Evolutionary conservation across 2,888 invertebrate genomes (phyloP).

Genomic region (Melinaea menophilus): DNA sequence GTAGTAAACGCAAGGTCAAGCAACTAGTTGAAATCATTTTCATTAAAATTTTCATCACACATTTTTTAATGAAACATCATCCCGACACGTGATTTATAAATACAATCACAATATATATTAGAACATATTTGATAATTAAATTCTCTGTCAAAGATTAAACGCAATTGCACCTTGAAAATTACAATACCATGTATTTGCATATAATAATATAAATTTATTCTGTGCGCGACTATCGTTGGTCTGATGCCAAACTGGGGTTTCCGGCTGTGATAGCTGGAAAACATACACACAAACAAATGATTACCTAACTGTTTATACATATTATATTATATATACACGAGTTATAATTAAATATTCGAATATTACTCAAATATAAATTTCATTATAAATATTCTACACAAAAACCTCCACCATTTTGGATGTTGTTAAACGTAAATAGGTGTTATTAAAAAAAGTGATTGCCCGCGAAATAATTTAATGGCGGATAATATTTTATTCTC

Average conservation of each 20-base stretch:
- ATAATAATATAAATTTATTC: conserved; percentile 33
- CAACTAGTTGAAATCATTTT: background rate
- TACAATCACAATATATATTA: too few relatives aligned
- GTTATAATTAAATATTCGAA: background rate
- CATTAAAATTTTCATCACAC: background rate
- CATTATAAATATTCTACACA: too few relatives aligned
- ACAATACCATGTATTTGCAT: conserved; percentile 26
- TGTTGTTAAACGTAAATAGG: too few relatives aligned
- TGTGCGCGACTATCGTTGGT: conserved; percentile 26
- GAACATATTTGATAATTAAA: conserved; percentile 6
- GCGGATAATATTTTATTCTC: too few relatives aligned
- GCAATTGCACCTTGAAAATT: conserved; percentile 8
- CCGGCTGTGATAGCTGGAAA: conserved; percentile 32
- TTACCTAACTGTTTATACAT: conserved; percentile 17
- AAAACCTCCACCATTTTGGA: too few relatives aligned
- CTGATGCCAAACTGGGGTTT: conserved; percentile 35
- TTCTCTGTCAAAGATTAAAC: background rate
- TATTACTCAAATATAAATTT: too few relatives aligned
- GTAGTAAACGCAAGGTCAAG: conserved; percentile 1
- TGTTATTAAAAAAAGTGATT: too few relatives aligned
- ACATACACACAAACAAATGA: conserved; percentile 30
- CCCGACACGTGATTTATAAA: too few relatives aligned
- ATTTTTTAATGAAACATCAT: too few relatives aligned
- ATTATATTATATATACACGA: background rate
- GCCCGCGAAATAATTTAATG: too few relatives aligned